phyloP scores from a whole-genome alignment of 2,797 vertebrate species.

The Gephyroberyx darwinii region DNA sequence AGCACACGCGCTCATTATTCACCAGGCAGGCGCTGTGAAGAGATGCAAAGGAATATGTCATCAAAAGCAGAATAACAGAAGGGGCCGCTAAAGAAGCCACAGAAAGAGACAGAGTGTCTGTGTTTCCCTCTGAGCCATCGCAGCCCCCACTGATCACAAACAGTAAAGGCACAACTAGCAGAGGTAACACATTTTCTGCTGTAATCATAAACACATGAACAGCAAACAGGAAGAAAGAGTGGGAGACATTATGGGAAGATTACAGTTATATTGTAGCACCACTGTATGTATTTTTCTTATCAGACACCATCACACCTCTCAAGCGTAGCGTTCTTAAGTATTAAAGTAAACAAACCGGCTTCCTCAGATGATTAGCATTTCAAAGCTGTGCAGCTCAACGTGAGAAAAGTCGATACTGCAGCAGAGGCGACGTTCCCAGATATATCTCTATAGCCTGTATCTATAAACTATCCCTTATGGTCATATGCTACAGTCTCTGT shows the following conservation, averaged over 20 bases:
- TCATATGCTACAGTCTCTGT: slow-evolving; percentile 17
- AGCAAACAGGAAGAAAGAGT: not conserved
- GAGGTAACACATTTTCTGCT: slow-evolving; percentile 23
- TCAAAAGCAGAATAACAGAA: slow-evolving; percentile 57
- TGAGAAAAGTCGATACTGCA: slow-evolving; percentile 54
- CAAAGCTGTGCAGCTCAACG: slow-evolving; percentile 58
- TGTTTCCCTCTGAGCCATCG: slow-evolving; percentile 28
- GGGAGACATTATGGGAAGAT: slow-evolving; percentile 19
- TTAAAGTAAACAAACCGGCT: slow-evolving; percentile 69
- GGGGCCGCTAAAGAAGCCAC: not conserved
- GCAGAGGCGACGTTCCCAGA: slow-evolving; percentile 48
- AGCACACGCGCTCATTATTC: slow-evolving; percentile 77
- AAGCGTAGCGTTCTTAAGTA: slow-evolving; percentile 55
- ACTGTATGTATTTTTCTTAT: slow-evolving; percentile 21
- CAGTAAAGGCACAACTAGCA: slow-evolving; percentile 14
- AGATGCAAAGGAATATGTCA: slow-evolving; percentile 73
- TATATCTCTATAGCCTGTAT: slow-evolving; percentile 3
- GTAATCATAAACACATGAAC: slow-evolving; percentile 25
- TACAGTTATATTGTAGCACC: not conserved
- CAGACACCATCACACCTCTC: slow-evolving; percentile 37
- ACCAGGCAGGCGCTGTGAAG: slow-evolving; percentile 54
- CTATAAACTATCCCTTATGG: not conserved
- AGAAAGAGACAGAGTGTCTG: slow-evolving; percentile 18
- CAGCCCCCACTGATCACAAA: slow-evolving; percentile 30
- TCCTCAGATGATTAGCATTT: slow-evolving; percentile 70